phyloP scores from a whole-genome alignment of 2,888 invertebrate genomes.

The Serrognathus titanus region DNA sequence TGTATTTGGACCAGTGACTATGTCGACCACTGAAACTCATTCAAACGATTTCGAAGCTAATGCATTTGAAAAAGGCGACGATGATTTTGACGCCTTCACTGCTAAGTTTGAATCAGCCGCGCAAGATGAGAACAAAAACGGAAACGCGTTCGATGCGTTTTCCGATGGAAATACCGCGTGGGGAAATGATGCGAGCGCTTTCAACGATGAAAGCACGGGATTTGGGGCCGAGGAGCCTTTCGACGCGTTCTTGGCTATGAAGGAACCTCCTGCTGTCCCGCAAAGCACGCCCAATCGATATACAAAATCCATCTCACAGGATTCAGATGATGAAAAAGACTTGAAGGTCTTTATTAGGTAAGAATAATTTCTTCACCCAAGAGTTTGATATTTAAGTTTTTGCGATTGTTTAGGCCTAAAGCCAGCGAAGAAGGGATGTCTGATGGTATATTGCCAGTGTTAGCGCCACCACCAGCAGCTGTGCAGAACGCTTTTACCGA shows the following conservation, averaged over 20 bases:
- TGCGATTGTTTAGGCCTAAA: conserved; percentile 52
- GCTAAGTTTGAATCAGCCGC: conserved; percentile 80
- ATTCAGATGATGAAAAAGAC: conserved; percentile 74
- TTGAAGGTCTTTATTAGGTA: conserved; percentile 80
- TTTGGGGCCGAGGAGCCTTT: conserved; percentile 73
- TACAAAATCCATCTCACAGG: conserved; percentile 64
- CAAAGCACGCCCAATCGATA: conserved; percentile 64
- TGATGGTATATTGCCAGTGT: conserved; percentile 61
- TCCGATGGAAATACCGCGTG: conserved; percentile 42
- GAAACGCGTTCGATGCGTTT: conserved; percentile 57
- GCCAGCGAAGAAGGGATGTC: conserved; percentile 49
- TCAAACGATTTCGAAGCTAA: conserved; percentile 26
- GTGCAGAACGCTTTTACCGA: conserved; percentile 54
- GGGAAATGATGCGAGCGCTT: conserved; percentile 46
- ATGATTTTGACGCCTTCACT: conserved; percentile 83
- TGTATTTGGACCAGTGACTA: conserved; percentile 20
- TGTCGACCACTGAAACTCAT: conserved; percentile 4
- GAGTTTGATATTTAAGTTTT: neutral
- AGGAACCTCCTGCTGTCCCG: conserved; percentile 67
- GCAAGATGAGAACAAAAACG: conserved; percentile 49
- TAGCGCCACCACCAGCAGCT: conserved; percentile 69
- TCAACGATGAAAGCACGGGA: conserved; percentile 44
- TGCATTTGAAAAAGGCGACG: conserved; percentile 32
- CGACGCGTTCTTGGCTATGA: conserved; percentile 77
- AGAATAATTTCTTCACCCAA: conserved; percentile 17